Percentiles rank a stretch among this genome's conserved stretches.
Evolutionary conservation across 2,888 invertebrate species (phyloP).

Genomic region (Hofmannophila pseudospretella): DNA sequence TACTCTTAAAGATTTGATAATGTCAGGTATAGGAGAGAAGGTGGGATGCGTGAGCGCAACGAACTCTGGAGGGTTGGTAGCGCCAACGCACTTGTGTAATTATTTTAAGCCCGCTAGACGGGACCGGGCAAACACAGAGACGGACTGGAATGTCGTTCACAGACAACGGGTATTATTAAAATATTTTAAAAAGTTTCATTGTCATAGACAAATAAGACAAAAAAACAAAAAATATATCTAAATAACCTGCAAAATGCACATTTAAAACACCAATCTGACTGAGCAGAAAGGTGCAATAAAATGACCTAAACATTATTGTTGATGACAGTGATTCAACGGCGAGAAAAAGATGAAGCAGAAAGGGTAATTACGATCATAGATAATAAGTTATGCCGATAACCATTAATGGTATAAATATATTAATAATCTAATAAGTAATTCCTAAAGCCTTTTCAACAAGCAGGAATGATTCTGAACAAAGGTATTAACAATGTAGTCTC

Average conservation of each 20-base stretch:
- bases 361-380: no score
- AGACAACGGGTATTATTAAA: not conserved
- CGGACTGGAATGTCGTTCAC: slow-evolving; percentile 54
- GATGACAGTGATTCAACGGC: not conserved
- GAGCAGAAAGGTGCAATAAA: not conserved
- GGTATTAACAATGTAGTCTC: not conserved
- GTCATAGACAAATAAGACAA: not conserved
- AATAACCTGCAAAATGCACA: no score
- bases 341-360: not conserved
- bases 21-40: slow-evolving; percentile 35
- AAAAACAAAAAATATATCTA: no score
- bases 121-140: slow-evolving; percentile 53
- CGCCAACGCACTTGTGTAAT: slow-evolving; percentile 66
- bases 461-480: no score
- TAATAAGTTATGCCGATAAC: no score
- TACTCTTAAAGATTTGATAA: slow-evolving; percentile 31
- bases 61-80: slow-evolving; percentile 49
- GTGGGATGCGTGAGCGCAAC: slow-evolving; percentile 33
- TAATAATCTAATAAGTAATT: no score
- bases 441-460: no score
- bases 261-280: no score
- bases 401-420: no score
- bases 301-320: not conserved
- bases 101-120: slow-evolving; percentile 68
- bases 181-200: not conserved